Conservation (phyloP, 2,888 invertebrate genomes). For the Rhagium mordax region DNA sequence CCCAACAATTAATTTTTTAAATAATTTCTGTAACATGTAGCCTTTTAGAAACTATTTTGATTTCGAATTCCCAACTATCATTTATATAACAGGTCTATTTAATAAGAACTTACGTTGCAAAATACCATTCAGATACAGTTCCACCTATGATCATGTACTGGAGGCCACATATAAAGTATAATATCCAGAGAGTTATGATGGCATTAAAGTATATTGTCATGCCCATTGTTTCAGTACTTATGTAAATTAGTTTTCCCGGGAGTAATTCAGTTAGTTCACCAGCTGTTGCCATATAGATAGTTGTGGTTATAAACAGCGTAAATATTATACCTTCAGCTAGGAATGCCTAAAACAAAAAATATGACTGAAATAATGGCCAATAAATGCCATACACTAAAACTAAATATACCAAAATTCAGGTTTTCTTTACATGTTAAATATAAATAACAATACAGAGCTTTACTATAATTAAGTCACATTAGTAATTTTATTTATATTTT, state of each 20-base stretch:
- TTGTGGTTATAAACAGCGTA: conserved; percentile 51
- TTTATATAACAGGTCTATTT: no score
- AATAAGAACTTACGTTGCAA: conserved; percentile 70
- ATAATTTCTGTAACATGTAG: no score
- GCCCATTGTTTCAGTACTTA: conserved; percentile 46
- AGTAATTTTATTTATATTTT: no score
- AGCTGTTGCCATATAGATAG: conserved; percentile 43
- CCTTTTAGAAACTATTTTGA: no score
- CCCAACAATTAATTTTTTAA: no score
- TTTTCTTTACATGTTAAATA: no score
- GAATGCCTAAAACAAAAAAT: conserved; percentile 65
- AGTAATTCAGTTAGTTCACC: conserved; percentile 30
- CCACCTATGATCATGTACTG: conserved; percentile 77
- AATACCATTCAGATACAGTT: conserved; percentile 77
- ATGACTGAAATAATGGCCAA: not conserved
- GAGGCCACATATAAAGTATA: conserved; percentile 76
- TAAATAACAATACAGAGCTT: no score
- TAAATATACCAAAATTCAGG: no score
- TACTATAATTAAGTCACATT: no score
- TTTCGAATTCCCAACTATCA: no score
- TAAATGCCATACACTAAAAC: no score
- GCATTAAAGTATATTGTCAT: conserved; percentile 64
- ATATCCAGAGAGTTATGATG: conserved; percentile 74
- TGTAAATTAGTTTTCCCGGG: conserved; percentile 41
- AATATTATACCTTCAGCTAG: conserved; percentile 67